Evolutionary conservation across 2,797 vertebrate genomes (phyloP).

Genomic region (Sardinella longiceps): DNA sequence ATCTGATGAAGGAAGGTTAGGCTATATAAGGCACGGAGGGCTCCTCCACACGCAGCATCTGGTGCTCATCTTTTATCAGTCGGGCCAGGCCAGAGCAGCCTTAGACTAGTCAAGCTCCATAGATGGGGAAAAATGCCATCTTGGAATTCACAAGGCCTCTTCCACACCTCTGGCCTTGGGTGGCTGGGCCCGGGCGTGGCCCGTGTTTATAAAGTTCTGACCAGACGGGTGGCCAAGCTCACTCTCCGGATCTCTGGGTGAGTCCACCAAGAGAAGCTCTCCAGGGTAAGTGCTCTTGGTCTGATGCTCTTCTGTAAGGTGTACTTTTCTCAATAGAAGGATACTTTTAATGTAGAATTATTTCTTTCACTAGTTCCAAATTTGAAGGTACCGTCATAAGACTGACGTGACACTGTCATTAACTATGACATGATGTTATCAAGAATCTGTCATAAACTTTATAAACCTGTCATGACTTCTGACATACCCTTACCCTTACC

Average conservation of each 20-base stretch:
- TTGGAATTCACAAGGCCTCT: conserved; percentile 44
- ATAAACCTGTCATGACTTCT: too few species aligned
- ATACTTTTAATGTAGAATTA: too few species aligned
- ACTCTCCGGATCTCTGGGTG: conserved; percentile 41
- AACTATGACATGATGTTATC: too few species aligned
- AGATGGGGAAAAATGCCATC: conserved; percentile 59
- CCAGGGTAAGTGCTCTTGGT: conserved; percentile 44
- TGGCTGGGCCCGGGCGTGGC: conserved; percentile 48
- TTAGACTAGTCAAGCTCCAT: conserved; percentile 46
- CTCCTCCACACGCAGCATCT: conserved; percentile 41
- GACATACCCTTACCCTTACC: too few species aligned
- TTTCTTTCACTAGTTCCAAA: too few species aligned
- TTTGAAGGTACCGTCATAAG: too few species aligned
- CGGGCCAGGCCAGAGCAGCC: conserved; percentile 21
- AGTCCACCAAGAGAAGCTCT: conserved; percentile 38
- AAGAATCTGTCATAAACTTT: too few species aligned
- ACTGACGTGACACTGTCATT: too few species aligned
- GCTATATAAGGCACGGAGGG: conserved; percentile 60
- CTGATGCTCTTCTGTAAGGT: neutral
- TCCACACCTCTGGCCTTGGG: neutral
- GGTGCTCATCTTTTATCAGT: conserved; percentile 55
- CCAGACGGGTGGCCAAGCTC: conserved; percentile 15
- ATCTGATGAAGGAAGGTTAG: conserved; percentile 50
- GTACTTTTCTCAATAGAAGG: too few species aligned
- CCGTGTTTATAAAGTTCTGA: conserved; percentile 57